Evolutionary conservation across 2,113 vertebrate genomes (phyloP).

Genomic region (Tachysurus fulvidraco): DNA sequence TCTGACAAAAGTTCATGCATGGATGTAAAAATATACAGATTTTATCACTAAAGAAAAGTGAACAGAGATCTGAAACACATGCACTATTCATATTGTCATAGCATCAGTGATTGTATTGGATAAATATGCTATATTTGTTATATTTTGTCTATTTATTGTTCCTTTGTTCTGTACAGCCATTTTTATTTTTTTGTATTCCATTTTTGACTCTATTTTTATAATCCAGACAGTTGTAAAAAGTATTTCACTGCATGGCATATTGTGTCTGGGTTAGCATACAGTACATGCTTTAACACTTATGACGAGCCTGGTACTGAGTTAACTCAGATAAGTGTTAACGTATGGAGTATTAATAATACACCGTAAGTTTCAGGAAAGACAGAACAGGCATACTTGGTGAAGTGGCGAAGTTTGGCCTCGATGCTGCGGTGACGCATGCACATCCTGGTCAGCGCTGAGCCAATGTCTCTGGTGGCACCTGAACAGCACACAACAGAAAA

Average conservation of each 20-base stretch:
- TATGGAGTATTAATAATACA: not conserved
- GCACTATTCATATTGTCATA: not conserved
- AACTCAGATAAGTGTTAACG: not conserved
- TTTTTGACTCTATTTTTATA: no score
- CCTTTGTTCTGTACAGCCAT: no score
- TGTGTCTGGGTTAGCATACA: not conserved
- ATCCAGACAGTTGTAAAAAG: no score
- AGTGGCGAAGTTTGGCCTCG: constrained; percentile 95
- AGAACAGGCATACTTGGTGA: constrained; percentile 84
- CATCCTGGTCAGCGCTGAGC: constrained; percentile 95
- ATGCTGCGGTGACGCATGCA: constrained; percentile 99
- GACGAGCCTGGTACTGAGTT: not conserved
- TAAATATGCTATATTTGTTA: no score
- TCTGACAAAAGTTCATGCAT: not conserved
- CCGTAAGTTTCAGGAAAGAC: not conserved
- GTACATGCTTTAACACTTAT: not conserved
- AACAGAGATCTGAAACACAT: not conserved
- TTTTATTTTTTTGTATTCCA: no score
- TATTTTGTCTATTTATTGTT: no score
- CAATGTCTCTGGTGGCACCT: constrained; percentile 96
- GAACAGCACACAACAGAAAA: constrained; percentile 45
- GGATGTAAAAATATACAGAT: not conserved
- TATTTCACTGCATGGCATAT: no score
- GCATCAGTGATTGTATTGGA: no score
- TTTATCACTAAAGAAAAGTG: not conserved